Percentiles rank a stretch among this genome's conserved stretches.
These are phyloP conservation scores for Acanthurus leucopareius DNA, from an alignment of 2,797 vertebrate genomes.

Conservation along the genomic window DNA sequence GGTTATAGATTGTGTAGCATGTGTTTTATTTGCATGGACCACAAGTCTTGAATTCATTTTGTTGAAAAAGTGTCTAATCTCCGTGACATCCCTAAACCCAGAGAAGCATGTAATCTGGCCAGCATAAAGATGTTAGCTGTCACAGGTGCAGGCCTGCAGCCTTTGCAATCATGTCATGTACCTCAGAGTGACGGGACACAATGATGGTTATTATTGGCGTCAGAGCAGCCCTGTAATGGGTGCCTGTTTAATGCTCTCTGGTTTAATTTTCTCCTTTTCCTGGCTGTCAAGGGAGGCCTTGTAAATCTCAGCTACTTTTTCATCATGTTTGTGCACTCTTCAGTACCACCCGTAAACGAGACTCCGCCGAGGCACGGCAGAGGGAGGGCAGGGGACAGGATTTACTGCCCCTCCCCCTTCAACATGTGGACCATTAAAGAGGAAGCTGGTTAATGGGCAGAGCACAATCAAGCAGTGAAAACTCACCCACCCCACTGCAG, in stretches of 20 bases:
- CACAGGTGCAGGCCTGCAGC: constrained; percentile 61
- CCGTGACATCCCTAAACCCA: constrained; percentile 34
- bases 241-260: constrained; percentile 86
- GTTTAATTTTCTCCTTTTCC: constrained; percentile 90
- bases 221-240: constrained; percentile 81
- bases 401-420: constrained; percentile 85
- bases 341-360: constrained; percentile 82
- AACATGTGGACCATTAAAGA: constrained; percentile 86
- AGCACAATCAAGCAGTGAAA: constrained; percentile 85
- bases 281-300: constrained; percentile 85
- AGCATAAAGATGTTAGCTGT: constrained; percentile 73
- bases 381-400: constrained; percentile 78
- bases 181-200: constrained; percentile 73
- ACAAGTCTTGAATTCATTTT: constrained; percentile 26
- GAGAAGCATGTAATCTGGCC: constrained; percentile 54
- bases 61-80: constrained; percentile 48
- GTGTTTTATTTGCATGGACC: constrained; percentile 32
- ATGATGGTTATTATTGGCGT: constrained; percentile 85
- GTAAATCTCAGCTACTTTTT: constrained; percentile 91
- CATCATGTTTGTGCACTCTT: constrained; percentile 87
- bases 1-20: constrained; percentile 16
- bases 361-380: constrained; percentile 70
- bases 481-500: constrained; percentile 60
- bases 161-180: constrained; percentile 80
- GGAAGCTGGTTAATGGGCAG: constrained; percentile 85